Evolutionary conservation across 2,797 vertebrate genomes (phyloP).

Genomic region (Alcedo atthis): DNA sequence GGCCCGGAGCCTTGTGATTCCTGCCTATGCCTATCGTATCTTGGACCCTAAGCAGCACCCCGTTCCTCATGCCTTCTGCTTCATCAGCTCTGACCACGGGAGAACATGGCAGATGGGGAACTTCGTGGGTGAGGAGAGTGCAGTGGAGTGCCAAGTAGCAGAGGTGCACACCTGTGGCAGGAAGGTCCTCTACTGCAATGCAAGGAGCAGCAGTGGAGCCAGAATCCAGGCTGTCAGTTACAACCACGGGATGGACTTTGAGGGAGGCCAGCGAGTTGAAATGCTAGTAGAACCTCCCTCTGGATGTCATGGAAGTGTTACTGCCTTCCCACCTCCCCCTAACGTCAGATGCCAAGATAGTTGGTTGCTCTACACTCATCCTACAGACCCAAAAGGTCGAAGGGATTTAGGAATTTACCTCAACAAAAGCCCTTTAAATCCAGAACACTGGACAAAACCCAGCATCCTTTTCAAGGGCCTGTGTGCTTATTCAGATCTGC

Average conservation of each 20-base stretch:
- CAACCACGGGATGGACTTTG: slow-evolving; percentile 46
- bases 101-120: slow-evolving; percentile 53
- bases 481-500: slow-evolving; percentile 75
- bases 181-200: slow-evolving; percentile 69
- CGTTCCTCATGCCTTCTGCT: slow-evolving; percentile 65
- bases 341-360: neutral
- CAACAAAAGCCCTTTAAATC: slow-evolving; percentile 49
- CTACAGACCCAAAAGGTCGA: slow-evolving; percentile 40
- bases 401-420: slow-evolving; percentile 75
- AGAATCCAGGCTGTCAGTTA: slow-evolving; percentile 73
- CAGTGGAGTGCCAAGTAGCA: slow-evolving; percentile 73
- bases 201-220: slow-evolving; percentile 35
- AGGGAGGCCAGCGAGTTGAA: neutral
- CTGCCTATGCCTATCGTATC: slow-evolving; percentile 75
- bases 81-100: slow-evolving; percentile 71
- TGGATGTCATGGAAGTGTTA: slow-evolving; percentile 74
- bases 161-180: slow-evolving; percentile 11
- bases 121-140: slow-evolving; percentile 10
- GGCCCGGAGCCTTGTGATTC: slow-evolving; percentile 67
- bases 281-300: slow-evolving; percentile 63
- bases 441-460: slow-evolving; percentile 61
- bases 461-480: slow-evolving; percentile 56
- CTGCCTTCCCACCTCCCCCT: slow-evolving; percentile 57
- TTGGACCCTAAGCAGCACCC: neutral
- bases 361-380: slow-evolving; percentile 75